Conservation (phyloP, 1,140 invertebrate species). For the Notospermus geniculatus region DNA sequence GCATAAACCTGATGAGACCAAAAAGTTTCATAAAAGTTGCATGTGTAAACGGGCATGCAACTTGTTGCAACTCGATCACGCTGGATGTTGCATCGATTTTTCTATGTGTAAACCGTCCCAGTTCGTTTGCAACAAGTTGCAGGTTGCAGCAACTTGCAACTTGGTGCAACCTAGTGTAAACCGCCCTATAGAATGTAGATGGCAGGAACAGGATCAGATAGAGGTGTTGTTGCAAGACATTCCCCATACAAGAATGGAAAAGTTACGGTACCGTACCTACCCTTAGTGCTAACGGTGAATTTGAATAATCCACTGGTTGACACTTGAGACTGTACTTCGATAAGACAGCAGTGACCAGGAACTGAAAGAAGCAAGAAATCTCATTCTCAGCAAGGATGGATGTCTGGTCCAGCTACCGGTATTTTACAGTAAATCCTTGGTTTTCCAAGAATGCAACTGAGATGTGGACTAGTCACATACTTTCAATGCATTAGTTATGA, state of each 20-base stretch:
- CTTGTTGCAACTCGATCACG: no score
- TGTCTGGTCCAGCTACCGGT: background rate
- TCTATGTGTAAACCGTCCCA: no score
- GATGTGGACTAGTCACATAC: background rate
- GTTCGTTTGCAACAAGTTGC: no score
- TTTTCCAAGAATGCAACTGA: background rate
- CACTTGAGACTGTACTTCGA: slow-evolving; percentile 36
- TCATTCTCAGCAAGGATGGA: background rate
- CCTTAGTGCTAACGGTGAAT: slow-evolving; percentile 30
- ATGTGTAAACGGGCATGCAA: no score
- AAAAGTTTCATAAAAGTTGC: no score
- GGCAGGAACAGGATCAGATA: background rate
- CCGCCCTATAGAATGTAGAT: no score
- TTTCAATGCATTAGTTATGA: background rate
- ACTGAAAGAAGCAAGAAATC: slow-evolving; percentile 28
- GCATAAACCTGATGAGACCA: no score
- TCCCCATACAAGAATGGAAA: background rate
- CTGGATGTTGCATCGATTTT: no score
- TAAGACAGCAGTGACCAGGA: slow-evolving; percentile 31
- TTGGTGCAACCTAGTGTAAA: no score
- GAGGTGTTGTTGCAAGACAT: background rate
- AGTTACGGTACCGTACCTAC: slow-evolving; percentile 25
- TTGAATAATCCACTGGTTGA: slow-evolving; percentile 42
- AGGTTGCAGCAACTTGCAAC: no score
- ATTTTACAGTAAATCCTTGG: background rate